Conservation (phyloP, 92 coral and sea anemone genomes). For the Hydrozoanthus gracilis region DNA sequence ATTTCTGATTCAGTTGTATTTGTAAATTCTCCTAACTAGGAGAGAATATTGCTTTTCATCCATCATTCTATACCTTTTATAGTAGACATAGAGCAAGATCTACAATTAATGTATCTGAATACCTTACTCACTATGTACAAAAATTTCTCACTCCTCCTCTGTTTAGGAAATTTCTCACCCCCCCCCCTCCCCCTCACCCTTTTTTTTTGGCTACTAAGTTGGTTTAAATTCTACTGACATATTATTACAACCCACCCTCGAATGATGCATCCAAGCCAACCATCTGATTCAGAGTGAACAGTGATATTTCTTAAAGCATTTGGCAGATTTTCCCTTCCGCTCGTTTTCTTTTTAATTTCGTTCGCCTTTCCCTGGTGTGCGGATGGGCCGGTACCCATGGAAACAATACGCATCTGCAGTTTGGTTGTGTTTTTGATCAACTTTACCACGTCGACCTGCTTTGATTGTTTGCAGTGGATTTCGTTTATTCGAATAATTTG, state of each 20-base stretch:
- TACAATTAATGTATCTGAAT: neutral
- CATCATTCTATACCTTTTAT: no score
- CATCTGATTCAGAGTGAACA: conserved; percentile 56
- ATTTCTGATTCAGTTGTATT: no score
- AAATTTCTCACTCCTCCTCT: no score
- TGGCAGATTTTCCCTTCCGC: neutral
- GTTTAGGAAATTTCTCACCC: neutral
- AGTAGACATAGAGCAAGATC: no score
- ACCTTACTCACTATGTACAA: neutral
- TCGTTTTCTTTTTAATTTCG: conserved; percentile 3
- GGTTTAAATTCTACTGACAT: no score
- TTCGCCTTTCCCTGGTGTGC: neutral
- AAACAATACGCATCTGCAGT: conserved; percentile 46
- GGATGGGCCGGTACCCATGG: neutral
- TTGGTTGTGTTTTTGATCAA: conserved; percentile 48
- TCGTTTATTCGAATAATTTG: conserved; percentile 61
- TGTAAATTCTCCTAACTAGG: no score
- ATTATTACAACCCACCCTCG: conserved; percentile 64
- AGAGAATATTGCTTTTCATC: no score
- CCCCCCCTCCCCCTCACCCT: neutral
- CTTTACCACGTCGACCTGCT: conserved; percentile 48
- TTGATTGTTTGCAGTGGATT: conserved; percentile 44
- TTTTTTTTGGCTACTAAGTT: neutral
- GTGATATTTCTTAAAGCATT: conserved; percentile 30
- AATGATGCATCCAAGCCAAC: conserved; percentile 80